phyloP scores from a whole-genome alignment of 2,113 vertebrate genomes.

The Muntiacus muntjak region DNA sequence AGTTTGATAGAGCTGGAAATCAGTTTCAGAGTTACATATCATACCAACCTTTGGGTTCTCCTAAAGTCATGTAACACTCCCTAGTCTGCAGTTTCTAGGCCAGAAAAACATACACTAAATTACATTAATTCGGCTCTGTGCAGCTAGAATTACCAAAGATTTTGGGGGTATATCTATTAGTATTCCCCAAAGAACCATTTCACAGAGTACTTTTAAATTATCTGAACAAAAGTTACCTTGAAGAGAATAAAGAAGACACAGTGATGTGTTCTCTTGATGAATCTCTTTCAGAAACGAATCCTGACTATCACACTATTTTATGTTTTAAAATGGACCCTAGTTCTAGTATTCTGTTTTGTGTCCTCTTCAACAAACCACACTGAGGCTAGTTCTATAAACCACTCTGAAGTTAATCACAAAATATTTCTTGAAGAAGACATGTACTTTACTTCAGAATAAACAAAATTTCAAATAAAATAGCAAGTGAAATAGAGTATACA shows the following conservation, averaged over 20 bases:
- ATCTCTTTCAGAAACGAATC: not conserved
- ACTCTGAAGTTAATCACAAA: not conserved
- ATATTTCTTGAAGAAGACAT: not conserved
- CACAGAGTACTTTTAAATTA: not conserved
- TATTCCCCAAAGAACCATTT: conserved; percentile 2
- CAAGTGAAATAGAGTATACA: conserved; percentile 3
- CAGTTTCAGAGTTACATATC: not conserved
- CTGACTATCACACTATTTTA: not conserved
- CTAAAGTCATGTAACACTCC: not conserved
- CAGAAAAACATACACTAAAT: not conserved
- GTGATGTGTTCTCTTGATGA: not conserved
- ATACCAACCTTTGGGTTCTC: not conserved
- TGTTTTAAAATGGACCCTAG: not conserved
- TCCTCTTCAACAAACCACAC: not conserved
- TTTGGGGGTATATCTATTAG: not conserved
- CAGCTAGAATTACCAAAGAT: not conserved
- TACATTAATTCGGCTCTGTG: not conserved
- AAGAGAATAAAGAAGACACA: not conserved
- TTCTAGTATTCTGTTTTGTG: not conserved
- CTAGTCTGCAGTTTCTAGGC: not conserved
- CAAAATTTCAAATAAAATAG: not conserved
- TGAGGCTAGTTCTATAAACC: not conserved
- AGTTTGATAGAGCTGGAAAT: not conserved
- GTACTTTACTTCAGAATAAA: not conserved
- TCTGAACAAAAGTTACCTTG: not conserved